A percentile compares a stretch with the other conserved stretches of the same genome.
These are phyloP conservation scores for Alosa sapidissima DNA, from an alignment of 2,797 vertebrate genomes.

Conservation along the genomic window DNA sequence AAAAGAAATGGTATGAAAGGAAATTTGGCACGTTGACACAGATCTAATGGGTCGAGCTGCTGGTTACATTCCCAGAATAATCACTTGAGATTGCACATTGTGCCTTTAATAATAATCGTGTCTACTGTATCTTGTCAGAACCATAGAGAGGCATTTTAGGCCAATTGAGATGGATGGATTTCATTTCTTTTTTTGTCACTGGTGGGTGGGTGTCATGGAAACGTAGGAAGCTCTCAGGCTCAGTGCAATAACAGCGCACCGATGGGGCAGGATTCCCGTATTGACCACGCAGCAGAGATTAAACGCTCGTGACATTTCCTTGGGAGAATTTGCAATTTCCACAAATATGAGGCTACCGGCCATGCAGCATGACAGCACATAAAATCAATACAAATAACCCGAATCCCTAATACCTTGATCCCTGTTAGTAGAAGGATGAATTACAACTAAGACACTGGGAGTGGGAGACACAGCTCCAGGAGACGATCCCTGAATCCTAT, in stretches of 20 bases:
- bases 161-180: slow-evolving; percentile 18
- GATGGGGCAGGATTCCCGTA: slow-evolving; percentile 73
- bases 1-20: not conserved
- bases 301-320: slow-evolving; percentile 98
- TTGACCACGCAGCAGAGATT: slow-evolving; percentile 91
- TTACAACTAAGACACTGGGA: slow-evolving; percentile 86
- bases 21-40: too few species aligned
- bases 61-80: too few species aligned
- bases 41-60: too few species aligned
- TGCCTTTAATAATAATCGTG: too few species aligned
- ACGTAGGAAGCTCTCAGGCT: slow-evolving; percentile 69
- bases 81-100: too few species aligned
- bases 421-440: slow-evolving; percentile 89
- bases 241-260: slow-evolving; percentile 83
- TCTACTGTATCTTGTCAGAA: not conserved
- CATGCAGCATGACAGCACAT: slow-evolving; percentile 89
- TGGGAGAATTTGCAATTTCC: slow-evolving; percentile 97
- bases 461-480: slow-evolving; percentile 70
- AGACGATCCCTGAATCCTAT: slow-evolving; percentile 80
- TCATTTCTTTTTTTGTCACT: slow-evolving; percentile 47
- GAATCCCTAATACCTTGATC: slow-evolving; percentile 99
- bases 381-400: slow-evolving; percentile 99
- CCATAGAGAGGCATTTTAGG: not conserved
- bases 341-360: slow-evolving; percentile 93
- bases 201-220: slow-evolving; percentile 65